Evolutionary conservation across 2,797 vertebrate species (phyloP).

Genomic region (Pipistrellus kuhlii): DNA sequence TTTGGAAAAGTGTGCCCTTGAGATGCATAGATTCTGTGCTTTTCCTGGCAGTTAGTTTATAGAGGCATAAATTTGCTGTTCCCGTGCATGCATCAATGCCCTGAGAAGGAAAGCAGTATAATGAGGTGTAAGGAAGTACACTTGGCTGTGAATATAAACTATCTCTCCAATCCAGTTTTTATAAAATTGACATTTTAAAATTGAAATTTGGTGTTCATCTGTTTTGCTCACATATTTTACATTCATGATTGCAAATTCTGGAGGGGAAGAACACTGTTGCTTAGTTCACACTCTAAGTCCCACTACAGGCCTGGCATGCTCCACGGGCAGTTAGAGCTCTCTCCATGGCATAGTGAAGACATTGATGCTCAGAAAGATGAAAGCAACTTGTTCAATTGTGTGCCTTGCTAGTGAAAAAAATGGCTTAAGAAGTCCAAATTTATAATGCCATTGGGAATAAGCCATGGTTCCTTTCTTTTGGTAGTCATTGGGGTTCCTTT

Average conservation of each 20-base stretch:
- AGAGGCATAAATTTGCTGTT: conserved; percentile 1
- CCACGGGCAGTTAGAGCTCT: background rate
- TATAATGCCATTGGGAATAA: background rate
- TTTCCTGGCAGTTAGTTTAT: background rate
- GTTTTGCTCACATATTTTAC: conserved; percentile 36
- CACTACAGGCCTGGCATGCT: no score
- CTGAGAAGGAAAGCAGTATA: background rate
- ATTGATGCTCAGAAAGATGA: background rate
- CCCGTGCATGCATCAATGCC: background rate
- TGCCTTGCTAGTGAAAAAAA: background rate
- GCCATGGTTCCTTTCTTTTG: background rate
- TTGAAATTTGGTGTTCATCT: conserved; percentile 55
- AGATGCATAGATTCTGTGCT: background rate
- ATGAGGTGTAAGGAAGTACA: background rate
- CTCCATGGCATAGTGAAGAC: background rate
- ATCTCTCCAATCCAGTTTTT: background rate
- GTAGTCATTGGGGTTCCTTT: background rate
- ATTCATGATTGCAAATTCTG: background rate
- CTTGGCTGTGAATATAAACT: background rate
- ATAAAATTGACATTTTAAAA: conserved; percentile 42
- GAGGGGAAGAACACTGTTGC: background rate
- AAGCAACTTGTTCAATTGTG: background rate
- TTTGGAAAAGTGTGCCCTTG: background rate
- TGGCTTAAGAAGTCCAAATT: background rate
- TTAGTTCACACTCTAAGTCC: background rate